Conservation (phyloP, 2,888 invertebrate genomes). For the Leptinotarsa peninsularis region DNA sequence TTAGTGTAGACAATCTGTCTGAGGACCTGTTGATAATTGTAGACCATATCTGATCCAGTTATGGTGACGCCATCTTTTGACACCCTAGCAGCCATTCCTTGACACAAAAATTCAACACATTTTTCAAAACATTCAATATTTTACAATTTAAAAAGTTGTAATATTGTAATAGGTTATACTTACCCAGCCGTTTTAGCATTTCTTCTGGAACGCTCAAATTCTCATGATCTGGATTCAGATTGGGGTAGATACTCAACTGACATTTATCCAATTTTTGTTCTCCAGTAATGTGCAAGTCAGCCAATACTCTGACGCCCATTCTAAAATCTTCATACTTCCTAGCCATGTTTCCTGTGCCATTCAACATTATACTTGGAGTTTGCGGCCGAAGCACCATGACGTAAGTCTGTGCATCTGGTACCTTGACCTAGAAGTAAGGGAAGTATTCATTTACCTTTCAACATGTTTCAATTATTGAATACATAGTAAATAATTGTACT, state of each 20-base stretch:
- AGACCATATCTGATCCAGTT: conserved; percentile 82
- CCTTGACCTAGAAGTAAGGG: conserved; percentile 53
- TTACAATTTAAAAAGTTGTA: neutral
- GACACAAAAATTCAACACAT: conserved; percentile 9
- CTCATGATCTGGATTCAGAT: conserved; percentile 95
- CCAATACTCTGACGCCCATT: conserved; percentile 88
- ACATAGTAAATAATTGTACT: too few relatives aligned
- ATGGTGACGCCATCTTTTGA: conserved; percentile 90
- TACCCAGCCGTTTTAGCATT: conserved; percentile 78
- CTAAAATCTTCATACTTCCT: conserved; percentile 88
- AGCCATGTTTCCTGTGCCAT: conserved; percentile 85
- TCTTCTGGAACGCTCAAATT: conserved; percentile 82
- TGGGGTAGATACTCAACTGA: conserved; percentile 93
- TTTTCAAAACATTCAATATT: too few relatives aligned
- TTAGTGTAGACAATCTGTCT: conserved; percentile 92
- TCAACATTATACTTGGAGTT: conserved; percentile 85
- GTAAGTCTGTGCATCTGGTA: conserved; percentile 84
- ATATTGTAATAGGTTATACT: conserved; percentile 30
- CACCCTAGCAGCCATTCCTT: conserved; percentile 77
- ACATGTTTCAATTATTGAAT: too few relatives aligned
- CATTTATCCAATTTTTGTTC: conserved; percentile 89
- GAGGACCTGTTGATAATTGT: conserved; percentile 79
- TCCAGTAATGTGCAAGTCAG: conserved; percentile 81
- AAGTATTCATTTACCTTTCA: too few relatives aligned
- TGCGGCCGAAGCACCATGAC: conserved; percentile 89